Conservation (phyloP, 35 echinoderm and acorn worm genomes). For the Apostichopus californicus region DNA sequence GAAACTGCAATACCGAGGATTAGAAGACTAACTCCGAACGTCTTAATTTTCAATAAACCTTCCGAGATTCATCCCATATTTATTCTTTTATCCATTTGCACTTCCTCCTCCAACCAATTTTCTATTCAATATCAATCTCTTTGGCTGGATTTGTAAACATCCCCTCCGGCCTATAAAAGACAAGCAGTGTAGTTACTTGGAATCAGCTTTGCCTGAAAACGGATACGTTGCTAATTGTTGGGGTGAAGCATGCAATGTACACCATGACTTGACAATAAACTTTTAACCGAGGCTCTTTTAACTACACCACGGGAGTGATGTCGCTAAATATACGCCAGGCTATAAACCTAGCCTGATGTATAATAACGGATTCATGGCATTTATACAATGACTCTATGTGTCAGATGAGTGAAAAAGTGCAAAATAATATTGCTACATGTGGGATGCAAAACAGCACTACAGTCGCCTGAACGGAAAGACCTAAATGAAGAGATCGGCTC, state of each 20-base stretch:
- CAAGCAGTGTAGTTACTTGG: not conserved
- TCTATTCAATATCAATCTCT: not conserved
- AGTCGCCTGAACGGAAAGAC: too few relatives aligned
- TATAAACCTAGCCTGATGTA: too few relatives aligned
- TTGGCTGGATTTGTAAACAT: conserved; percentile 7
- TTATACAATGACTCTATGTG: too few relatives aligned
- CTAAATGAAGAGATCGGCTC: too few relatives aligned
- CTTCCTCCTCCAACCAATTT: not conserved
- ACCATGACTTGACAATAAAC: not conserved
- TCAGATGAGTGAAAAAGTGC: too few relatives aligned
- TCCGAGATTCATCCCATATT: not conserved
- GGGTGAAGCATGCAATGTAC: not conserved
- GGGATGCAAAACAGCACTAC: too few relatives aligned
- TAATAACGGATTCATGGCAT: too few relatives aligned
- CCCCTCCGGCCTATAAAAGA: not conserved
- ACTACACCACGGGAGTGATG: too few relatives aligned
- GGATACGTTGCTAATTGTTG: not conserved
- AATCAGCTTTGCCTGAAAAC: not conserved
- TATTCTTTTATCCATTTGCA: conserved; percentile 8
- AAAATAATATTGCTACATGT: too few relatives aligned
- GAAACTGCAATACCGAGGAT: not conserved
- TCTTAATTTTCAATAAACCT: conserved; percentile 11
- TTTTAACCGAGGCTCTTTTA: too few relatives aligned
- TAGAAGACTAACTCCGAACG: not conserved
- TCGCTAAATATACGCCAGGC: too few relatives aligned